phyloP scores from a whole-genome alignment of 1,140 invertebrate species.

The Pomacea maculata region DNA sequence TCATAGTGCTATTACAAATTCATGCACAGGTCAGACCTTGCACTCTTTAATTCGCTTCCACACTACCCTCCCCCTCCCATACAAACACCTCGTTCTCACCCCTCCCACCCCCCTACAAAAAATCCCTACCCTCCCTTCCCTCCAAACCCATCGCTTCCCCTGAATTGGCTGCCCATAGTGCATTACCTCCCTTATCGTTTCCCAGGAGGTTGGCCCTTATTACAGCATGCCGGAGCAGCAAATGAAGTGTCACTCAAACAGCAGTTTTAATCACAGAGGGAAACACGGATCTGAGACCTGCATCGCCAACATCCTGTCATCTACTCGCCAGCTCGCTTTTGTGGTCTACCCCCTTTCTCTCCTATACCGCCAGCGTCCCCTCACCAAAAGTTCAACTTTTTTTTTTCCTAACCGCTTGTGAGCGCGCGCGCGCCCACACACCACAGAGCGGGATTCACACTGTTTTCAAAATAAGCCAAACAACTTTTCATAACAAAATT shows the following conservation, averaged over 20 bases:
- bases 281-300: background rate
- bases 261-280: slow-evolving; percentile 15
- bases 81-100: background rate
- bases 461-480: too few relatives aligned
- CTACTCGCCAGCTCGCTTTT: too few relatives aligned
- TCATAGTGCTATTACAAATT: too few relatives aligned
- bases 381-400: too few relatives aligned
- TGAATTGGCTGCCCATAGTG: background rate
- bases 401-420: too few relatives aligned
- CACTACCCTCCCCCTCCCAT: background rate
- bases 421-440: too few relatives aligned
- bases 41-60: background rate
- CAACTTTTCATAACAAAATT: too few relatives aligned
- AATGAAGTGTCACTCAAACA: slow-evolving; percentile 27
- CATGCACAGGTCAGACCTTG: too few relatives aligned
- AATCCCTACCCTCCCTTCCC: background rate
- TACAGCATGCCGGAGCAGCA: slow-evolving; percentile 21
- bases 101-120: background rate
- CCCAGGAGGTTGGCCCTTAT: slow-evolving; percentile 14
- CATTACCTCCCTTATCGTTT: slow-evolving; percentile 15
- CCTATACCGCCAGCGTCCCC: too few relatives aligned
- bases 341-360: too few relatives aligned
- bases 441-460: too few relatives aligned
- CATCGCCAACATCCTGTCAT: background rate
- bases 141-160: background rate